Base-by-base conservation (phyloP, 2,797 vertebrate species). In the Mastacembelus armatus region DNA sequence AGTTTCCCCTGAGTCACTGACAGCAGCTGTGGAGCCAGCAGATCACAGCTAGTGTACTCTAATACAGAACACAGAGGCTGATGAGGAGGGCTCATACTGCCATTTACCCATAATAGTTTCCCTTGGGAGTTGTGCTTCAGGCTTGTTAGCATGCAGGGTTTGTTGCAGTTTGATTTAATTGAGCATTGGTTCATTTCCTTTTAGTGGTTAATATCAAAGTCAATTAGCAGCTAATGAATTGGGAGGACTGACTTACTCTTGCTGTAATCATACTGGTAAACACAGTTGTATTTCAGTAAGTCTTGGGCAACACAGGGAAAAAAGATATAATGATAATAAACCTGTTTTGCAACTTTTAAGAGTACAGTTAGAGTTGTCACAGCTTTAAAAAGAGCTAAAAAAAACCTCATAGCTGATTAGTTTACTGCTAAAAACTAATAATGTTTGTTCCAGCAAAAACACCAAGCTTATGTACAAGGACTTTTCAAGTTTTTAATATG, bases 1-100 rank as follows among this genome's bases (percentile, higher is more conserved):
- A 71, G 40, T 76, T 86, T 83, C 63, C 69, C 38, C 68, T 68
- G 71, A 78, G 75, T 85, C 77, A 74, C 10, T 68, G 67, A 60
- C 42, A 51, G 71, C 61, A 68, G 78, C 80, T 79, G 66, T 51
- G 40, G 56, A 71, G 67, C 26, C 61, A 57, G 59, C 64, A 74
- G 45, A 70, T 74, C 45, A 12, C 55, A 36, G 56, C 30, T 45
- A 38, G 42, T 57, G 45, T 27, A 21, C 26, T 61, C n/a, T 55
- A 10, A 58, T 58, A 16, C 63, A 52, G 12, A 68, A 15, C 42
- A 42, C 65, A 27, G 48, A 21, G 61, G 19, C 60, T 49, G 60
- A 30, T 50, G 38, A 73, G 29, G 21, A 56, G 58, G 0, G 2
- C 40, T 70, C 19, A 5, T 21, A 45, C 62, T 60, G 42, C 15